These are phyloP conservation scores for Ammodytes marinus DNA, from an alignment of 2,113 vertebrate species.

Conservation along the genomic window DNA sequence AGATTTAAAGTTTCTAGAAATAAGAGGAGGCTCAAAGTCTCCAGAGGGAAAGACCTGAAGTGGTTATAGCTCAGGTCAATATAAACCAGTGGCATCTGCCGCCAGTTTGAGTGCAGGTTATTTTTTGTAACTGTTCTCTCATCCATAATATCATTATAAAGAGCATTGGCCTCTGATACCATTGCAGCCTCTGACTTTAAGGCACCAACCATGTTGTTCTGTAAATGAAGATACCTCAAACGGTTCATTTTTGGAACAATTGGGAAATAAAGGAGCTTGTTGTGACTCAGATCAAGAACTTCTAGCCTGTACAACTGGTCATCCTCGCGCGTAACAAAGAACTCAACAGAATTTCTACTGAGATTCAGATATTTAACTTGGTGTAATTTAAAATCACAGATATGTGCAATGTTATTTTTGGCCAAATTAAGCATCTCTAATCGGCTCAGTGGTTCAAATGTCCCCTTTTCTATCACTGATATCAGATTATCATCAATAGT, in stretches of 20 bases:
- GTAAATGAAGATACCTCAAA: conserved; percentile 85
- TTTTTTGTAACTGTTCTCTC: conserved; percentile 55
- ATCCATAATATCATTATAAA: conserved; percentile 72
- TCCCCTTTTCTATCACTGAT: conserved; percentile 81
- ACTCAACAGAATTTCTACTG: conserved; percentile 84
- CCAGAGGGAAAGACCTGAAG: conserved; percentile 79
- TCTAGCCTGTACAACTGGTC: conserved; percentile 76
- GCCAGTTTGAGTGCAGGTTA: conserved; percentile 57
- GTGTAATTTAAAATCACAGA: conserved; percentile 85
- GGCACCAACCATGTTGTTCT: conserved; percentile 81
- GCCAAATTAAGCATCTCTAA: conserved; percentile 83
- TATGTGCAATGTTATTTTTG: conserved; percentile 82
- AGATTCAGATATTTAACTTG: conserved; percentile 85
- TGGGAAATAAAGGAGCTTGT: conserved; percentile 85
- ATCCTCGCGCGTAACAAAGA: conserved; percentile 73
- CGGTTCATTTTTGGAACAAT: conserved; percentile 76
- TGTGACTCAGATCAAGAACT: conserved; percentile 86
- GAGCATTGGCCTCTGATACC: conserved; percentile 64
- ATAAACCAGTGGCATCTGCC: conserved; percentile 68
- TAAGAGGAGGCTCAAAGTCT: conserved; percentile 79
- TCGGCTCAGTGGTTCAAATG: conserved; percentile 79
- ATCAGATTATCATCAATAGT: conserved; percentile 84
- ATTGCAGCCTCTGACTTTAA: conserved; percentile 62
- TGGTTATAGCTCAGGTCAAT: conserved; percentile 88
- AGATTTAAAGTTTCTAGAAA: conserved; percentile 83